Evolutionary conservation across 2,888 invertebrate species (phyloP).

Genomic region (Phorcus lineatus): DNA sequence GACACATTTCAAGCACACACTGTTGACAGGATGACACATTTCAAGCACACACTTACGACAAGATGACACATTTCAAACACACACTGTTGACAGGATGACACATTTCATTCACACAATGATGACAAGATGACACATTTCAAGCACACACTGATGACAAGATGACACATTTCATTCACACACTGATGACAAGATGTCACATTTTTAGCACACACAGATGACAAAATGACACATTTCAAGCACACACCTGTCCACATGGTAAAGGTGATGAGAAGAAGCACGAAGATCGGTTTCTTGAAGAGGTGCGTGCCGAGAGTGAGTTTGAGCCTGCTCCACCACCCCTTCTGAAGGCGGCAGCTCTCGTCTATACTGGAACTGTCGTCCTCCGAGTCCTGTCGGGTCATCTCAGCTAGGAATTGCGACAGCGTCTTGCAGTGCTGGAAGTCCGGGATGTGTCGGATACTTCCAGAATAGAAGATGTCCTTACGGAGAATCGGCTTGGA

Average conservation of each 20-base stretch:
- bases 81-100: too few relatives aligned
- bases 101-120: too few relatives aligned
- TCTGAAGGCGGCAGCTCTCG: not conserved
- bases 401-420: slow-evolving; percentile 32
- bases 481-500: slow-evolving; percentile 86
- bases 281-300: slow-evolving; percentile 54
- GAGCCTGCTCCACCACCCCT: not conserved
- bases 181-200: too few relatives aligned
- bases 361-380: not conserved
- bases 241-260: slow-evolving; percentile 67
- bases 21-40: too few relatives aligned
- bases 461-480: slow-evolving; percentile 93
- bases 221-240: not conserved
- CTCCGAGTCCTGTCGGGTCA: slow-evolving; percentile 35
- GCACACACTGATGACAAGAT: too few relatives aligned
- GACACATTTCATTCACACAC: too few relatives aligned
- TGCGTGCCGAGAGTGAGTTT: slow-evolving; percentile 26
- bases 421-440: slow-evolving; percentile 46
- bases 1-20: too few relatives aligned
- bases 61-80: too few relatives aligned
- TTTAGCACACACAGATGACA: too few relatives aligned
- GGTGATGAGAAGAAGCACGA: slow-evolving; percentile 50
- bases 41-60: too few relatives aligned
- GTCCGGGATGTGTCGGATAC: slow-evolving; percentile 78
- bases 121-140: too few relatives aligned